A percentile compares a stretch with the other conserved stretches of the same genome.
phyloP scores from a whole-genome alignment of 2,888 invertebrate genomes.

The Salpingus planirostris region DNA sequence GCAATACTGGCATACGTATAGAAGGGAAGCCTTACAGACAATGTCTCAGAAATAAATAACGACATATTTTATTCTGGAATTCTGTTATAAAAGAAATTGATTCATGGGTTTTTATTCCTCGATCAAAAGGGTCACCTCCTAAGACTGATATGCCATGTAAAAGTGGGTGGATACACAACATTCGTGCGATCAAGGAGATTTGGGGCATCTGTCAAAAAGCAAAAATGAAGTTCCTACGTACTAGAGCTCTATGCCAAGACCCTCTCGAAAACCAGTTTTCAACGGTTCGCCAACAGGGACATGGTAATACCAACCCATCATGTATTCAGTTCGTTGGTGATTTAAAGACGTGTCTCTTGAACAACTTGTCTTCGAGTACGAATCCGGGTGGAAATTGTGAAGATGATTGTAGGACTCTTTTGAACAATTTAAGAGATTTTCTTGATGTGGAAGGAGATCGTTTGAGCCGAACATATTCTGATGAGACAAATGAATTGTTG shows the following conservation, averaged over 20 bases:
- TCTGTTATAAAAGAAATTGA: background rate
- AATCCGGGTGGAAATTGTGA: slow-evolving; percentile 1
- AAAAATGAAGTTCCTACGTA: background rate
- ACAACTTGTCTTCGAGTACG: slow-evolving; percentile 1
- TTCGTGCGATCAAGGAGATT: slow-evolving; percentile 1
- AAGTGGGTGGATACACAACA: slow-evolving; percentile 2
- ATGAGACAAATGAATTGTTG: slow-evolving; percentile 1
- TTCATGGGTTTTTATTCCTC: slow-evolving; percentile 1
- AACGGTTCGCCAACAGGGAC: background rate
- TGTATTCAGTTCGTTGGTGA: background rate
- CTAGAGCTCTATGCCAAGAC: background rate
- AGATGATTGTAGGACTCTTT: background rate
- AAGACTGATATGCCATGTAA: slow-evolving; percentile 3
- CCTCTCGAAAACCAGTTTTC: slow-evolving; percentile 1
- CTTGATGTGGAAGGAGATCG: background rate
- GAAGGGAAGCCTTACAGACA: background rate
- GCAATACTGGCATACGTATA: background rate
- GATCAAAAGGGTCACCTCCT: background rate
- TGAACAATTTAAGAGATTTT: slow-evolving; percentile 1
- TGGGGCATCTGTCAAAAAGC: background rate
- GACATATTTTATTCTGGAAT: slow-evolving; percentile 1
- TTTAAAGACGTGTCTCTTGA: slow-evolving; percentile 1
- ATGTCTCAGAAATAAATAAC: background rate
- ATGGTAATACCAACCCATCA: slow-evolving; percentile 2
- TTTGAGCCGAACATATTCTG: background rate